These are phyloP conservation scores for Eunapius fragilis DNA, from an alignment of 37 sponge, comb jelly and placozoan genomes.

Conservation along the genomic window DNA sequence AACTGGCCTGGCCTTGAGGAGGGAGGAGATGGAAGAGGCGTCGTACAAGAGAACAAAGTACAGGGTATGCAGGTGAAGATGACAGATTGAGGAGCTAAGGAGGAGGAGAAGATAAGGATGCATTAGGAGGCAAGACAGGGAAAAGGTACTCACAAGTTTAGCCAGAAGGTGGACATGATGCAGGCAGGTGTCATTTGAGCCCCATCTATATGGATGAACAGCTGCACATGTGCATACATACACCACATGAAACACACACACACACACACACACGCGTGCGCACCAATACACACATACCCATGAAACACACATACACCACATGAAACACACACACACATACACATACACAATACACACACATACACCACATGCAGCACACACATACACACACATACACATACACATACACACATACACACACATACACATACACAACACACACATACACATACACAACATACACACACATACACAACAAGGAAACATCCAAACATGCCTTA, in stretches of 20 bases:
- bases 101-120: background rate
- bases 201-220: slow-evolving; percentile 18
- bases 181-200: slow-evolving; percentile 12
- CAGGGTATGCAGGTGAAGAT: background rate
- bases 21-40: too few relatives aligned
- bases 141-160: background rate
- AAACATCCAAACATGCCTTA: background rate
- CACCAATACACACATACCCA: background rate
- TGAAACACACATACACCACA: background rate
- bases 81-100: background rate
- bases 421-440: too few relatives aligned
- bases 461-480: background rate
- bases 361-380: background rate
- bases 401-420: background rate
- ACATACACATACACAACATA: too few relatives aligned
- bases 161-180: slow-evolving; percentile 1
- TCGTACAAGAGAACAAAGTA: background rate
- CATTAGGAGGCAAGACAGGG: background rate
- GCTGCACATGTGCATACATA: background rate
- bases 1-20: too few relatives aligned
- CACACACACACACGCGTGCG: background rate
- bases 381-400: background rate
- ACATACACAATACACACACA: background rate
- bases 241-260: background rate
- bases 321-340: background rate